Evolutionary conservation across 2,113 vertebrate genomes (phyloP).

Genomic region (Saimiri boliviensis): DNA sequence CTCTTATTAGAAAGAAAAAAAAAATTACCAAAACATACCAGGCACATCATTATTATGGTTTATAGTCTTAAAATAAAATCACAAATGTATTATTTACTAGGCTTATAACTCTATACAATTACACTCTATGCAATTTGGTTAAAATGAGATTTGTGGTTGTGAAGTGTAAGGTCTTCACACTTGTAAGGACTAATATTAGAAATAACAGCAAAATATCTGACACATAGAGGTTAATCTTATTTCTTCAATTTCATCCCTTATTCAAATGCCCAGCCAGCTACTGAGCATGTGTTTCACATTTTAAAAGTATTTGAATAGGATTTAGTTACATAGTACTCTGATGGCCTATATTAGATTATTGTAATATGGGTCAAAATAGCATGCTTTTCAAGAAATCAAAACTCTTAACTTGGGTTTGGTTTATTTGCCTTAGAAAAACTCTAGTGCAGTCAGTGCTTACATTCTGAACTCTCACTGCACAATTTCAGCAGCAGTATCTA

Average conservation of each 20-base stretch:
- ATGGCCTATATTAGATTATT: neutral
- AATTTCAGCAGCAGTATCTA: neutral
- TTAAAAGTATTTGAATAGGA: neutral
- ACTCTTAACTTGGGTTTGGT: neutral
- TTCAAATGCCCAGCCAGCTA: neutral
- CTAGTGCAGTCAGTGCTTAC: neutral
- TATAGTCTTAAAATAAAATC: conserved; percentile 16
- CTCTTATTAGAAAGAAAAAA: neutral
- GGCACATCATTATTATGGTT: neutral
- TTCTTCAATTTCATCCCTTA: neutral
- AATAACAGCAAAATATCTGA: neutral
- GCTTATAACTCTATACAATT: neutral
- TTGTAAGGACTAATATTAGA: neutral
- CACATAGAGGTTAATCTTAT: neutral
- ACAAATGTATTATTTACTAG: neutral
- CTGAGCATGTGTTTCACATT: neutral
- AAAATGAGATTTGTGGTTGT: neutral
- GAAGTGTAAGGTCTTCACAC: neutral
- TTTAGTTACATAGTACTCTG: neutral
- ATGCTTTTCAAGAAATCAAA: neutral
- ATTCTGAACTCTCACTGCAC: neutral
- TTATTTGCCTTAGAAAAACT: neutral
- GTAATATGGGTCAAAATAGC: neutral
- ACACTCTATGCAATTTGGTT: neutral
- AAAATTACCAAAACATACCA: neutral